Evolutionary conservation across 1,140 invertebrate genomes (phyloP).

Genomic region (Cherax destructor): DNA sequence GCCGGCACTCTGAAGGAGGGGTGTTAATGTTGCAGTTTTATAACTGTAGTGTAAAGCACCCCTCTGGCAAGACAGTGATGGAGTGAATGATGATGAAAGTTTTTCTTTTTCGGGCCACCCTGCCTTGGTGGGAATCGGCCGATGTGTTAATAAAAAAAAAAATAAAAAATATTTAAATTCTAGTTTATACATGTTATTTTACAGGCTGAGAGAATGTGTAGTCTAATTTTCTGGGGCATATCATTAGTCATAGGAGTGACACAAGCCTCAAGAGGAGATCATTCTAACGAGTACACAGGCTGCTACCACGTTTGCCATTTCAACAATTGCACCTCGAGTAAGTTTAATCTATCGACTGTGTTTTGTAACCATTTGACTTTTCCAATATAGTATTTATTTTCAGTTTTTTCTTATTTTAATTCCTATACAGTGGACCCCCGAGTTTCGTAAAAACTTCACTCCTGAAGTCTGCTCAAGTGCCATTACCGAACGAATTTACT

Average conservation of each 20-base stretch:
- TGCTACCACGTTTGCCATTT: slow-evolving; percentile 68
- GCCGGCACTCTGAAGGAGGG: too few relatives aligned
- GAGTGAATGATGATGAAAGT: too few relatives aligned
- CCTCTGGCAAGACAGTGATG: too few relatives aligned
- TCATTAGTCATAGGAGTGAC: background rate
- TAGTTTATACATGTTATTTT: background rate
- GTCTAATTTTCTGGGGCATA: background rate
- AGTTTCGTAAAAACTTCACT: too few relatives aligned
- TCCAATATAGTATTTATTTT: background rate
- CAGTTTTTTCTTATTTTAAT: background rate
- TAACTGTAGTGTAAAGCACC: too few relatives aligned
- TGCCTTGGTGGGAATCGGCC: too few relatives aligned
- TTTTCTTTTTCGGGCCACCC: too few relatives aligned
- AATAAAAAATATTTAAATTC: background rate
- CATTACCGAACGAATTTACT: too few relatives aligned
- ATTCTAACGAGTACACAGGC: slow-evolving; percentile 65
- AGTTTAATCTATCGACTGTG: background rate
- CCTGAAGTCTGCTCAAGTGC: too few relatives aligned
- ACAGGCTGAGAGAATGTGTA: background rate
- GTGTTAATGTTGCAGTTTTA: too few relatives aligned
- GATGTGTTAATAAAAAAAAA: too few relatives aligned
- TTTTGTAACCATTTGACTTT: background rate
- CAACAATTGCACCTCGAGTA: slow-evolving; percentile 66
- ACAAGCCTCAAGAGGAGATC: slow-evolving; percentile 59
- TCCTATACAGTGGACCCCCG: too few relatives aligned